Evolutionary conservation across 2,888 invertebrate species (phyloP), one percentile per base, ranked within the genome.

Genomic region (Euspilapteryx auroguttella): DNA sequence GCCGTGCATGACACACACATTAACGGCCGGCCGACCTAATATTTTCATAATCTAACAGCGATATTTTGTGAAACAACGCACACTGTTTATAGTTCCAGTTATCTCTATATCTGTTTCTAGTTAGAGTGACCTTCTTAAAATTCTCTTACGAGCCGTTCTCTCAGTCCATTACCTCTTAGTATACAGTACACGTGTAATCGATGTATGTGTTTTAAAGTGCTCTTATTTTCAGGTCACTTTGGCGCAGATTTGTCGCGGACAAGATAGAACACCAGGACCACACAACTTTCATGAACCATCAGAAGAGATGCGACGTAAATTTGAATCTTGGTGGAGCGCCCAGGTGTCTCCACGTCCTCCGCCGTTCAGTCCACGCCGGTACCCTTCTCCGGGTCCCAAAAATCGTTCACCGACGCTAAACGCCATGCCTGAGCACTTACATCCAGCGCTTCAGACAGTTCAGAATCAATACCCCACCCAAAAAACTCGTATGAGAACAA

Each of bases 401-500:
- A 81, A 66, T 33, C 66, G 79, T 23, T 73, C 73, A 24, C 78
- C 61, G 32, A 78, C 61, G 14, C 44, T 62, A 26, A 76, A 50
- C 35, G 47, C 61, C 11, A 75, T 66, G 41, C 78, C 69, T 34
- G 84, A 76, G 44, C 76, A 79, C 40, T 68, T 82, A 14, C 89
- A 89, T 50, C 89, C 89, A 4, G 86, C 86, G 4, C 68, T 89
- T 43, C 86, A 88, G 63, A 85, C 84, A 4, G 86, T 87, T 35
- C 87, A 87, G 51, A 85, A 73, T 42, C 86, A 86, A 56, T 85
- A 85, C 41, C 85, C 86, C 4, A 88, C 87, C 14, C 92, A 91
- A 55, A 94, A 94, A 66, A 93, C 93, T 3, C 82, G 96, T 45
- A 94, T 96, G 92, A 81, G 97, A 39, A 96, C 96, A 11, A 95